Evolutionary conservation across 2,888 invertebrate genomes (phyloP).

Genomic region (Tuberolachnus salignus): DNA sequence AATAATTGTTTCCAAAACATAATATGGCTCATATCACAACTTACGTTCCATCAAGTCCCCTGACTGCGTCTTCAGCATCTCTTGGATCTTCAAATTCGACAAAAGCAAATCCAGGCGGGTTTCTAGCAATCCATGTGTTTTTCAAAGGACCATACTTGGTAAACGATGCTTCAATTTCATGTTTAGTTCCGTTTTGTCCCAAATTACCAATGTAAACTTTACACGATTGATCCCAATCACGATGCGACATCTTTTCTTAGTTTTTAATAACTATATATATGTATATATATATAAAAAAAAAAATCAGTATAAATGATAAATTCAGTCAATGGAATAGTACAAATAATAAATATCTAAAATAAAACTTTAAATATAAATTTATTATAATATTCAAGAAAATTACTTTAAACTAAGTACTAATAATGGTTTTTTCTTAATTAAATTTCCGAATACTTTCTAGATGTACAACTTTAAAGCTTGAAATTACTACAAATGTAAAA

Average conservation of each 20-base stretch:
- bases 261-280: background rate
- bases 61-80: conserved; percentile 85
- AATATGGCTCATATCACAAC: conserved; percentile 61
- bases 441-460: no score
- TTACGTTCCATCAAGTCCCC: conserved; percentile 83
- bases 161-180: conserved; percentile 86
- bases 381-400: no score
- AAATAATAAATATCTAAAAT: no score
- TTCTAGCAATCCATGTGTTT: conserved; percentile 93
- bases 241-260: conserved; percentile 62
- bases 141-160: conserved; percentile 85
- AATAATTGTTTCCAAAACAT: no score
- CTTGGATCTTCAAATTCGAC: conserved; percentile 87
- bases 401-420: no score
- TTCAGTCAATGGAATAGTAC: no score
- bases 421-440: no score
- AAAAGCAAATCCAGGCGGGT: conserved; percentile 91
- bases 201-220: conserved; percentile 93
- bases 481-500: no score
- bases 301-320: no score
- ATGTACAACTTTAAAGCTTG: no score
- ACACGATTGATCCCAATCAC: conserved; percentile 85
- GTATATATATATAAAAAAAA: background rate
- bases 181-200: conserved; percentile 87
- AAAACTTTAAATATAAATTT: no score